Base-by-base conservation (phyloP, 92 coral and sea anemone species). In the Porites cylindrica region DNA sequence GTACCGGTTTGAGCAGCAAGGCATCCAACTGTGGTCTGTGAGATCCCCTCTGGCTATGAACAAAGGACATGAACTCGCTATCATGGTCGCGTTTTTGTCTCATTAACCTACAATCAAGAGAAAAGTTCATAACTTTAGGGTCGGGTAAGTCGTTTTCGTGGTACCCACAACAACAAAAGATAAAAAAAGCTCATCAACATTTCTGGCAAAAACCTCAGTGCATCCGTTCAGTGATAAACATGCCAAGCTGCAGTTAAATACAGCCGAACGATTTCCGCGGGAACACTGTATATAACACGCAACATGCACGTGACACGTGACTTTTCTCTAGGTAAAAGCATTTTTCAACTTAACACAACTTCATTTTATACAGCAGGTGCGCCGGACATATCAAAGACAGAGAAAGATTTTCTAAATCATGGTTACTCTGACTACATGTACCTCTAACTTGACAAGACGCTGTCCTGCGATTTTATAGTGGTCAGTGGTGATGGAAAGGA, bases 1-100 rank as follows among this genome's bases (percentile, higher is more conserved):
- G 88, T 82, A 96, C 99, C 21, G 99, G 99, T 83, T 91, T 92
- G 14, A 97, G 81, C 56, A 97, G 84, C 64, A 97, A 85, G 75
- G 90, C 80, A 67, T 96, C 99, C 76, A 97, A 82, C 19, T 95
- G 94, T 11, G 91, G 94, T 75, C 95, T 84, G 67, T 92, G 88
- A 43, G 96, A 85, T 0, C 94, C 96, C 87, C 96, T 94, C 82
- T 92, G 98, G 89, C 89, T 86, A 79, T 92, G 94, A 23, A 95
- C 96, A 91, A 97, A 93, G 32, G 96, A 76, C 86, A 96, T 91
- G 83, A 97, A 97, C 61, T 95, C 98, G 62, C 94, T 87, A 79
- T 97, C 99, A 72, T 92, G 91, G 63, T 97, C 98, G 78, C 99
- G 90, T 84, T 97, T 97, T 76, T 95, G 97, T 56, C 98, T 81